A percentile compares a stretch with the other conserved stretches of the same genome.
Conservation (phyloP, 2,888 invertebrate genomes). For the Agelastica alni region DNA sequence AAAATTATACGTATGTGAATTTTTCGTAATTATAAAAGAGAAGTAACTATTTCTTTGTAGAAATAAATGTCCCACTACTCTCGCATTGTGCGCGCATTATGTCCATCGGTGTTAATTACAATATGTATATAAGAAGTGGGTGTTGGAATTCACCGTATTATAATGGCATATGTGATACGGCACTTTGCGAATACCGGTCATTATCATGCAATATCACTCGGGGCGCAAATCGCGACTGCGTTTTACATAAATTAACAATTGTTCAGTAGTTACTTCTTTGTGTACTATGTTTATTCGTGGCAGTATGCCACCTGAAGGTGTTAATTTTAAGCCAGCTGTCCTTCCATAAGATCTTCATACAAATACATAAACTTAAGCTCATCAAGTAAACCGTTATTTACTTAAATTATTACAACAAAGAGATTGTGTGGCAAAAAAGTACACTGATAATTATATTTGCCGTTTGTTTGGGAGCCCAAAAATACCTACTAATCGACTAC, state of each 20-base stretch:
- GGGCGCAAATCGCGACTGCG: constrained; percentile 39
- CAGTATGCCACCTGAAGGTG: constrained; percentile 13
- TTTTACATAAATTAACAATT: constrained; percentile 39
- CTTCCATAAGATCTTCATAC: too few relatives aligned
- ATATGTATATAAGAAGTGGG: constrained; percentile 39
- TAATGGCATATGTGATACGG: constrained; percentile 43
- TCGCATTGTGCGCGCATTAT: constrained; percentile 33
- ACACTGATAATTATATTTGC: too few relatives aligned
- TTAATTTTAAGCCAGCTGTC: constrained; percentile 4
- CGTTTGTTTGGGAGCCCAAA: too few relatives aligned
- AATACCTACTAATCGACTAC: too few relatives aligned
- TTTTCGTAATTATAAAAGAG: too few relatives aligned
- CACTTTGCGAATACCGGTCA: constrained; percentile 46
- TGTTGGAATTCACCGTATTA: constrained; percentile 44
- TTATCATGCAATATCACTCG: constrained; percentile 44
- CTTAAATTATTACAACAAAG: too few relatives aligned
- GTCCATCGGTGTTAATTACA: constrained; percentile 43
- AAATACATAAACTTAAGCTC: too few relatives aligned
- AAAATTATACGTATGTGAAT: too few relatives aligned
- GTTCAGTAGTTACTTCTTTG: constrained; percentile 27
- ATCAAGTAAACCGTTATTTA: too few relatives aligned
- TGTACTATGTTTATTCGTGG: constrained; percentile 6
- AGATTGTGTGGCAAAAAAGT: too few relatives aligned
- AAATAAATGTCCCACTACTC: too few relatives aligned
- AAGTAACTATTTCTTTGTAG: too few relatives aligned